Conservation (phyloP, 1,140 invertebrate genomes). For the Papilio polytes region DNA sequence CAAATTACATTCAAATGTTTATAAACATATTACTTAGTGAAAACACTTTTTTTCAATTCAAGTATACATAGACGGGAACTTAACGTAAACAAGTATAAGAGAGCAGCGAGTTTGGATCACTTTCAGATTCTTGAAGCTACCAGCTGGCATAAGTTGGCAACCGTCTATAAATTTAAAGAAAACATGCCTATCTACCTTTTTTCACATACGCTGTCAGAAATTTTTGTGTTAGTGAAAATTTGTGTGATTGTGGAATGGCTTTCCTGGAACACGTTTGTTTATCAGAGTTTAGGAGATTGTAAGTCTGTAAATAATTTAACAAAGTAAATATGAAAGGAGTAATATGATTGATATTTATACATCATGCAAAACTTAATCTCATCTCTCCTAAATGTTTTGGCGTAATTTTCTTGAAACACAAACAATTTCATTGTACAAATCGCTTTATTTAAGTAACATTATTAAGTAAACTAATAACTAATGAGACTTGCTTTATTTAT, state of each 20-base stretch:
- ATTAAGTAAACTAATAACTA: conserved; percentile 34
- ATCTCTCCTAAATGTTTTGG: neutral
- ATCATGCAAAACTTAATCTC: too few relatives aligned
- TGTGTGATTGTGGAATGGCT: too few relatives aligned
- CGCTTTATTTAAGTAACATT: conserved; percentile 37
- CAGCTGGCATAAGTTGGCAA: conserved; percentile 10
- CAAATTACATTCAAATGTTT: neutral
- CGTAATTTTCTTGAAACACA: neutral
- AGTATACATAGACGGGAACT: neutral
- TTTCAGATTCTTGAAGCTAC: conserved; percentile 5
- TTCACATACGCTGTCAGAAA: neutral
- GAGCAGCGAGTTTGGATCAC: neutral
- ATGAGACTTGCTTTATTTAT: conserved; percentile 31
- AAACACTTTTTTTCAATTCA: neutral
- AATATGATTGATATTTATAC: too few relatives aligned
- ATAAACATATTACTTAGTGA: neutral
- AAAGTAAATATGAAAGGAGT: too few relatives aligned
- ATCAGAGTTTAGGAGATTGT: too few relatives aligned
- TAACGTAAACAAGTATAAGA: neutral
- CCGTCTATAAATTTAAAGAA: neutral
- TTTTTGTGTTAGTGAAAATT: neutral
- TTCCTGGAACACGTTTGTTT: too few relatives aligned
- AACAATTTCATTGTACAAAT: conserved; percentile 29
- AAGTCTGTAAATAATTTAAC: too few relatives aligned
- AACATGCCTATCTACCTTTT: neutral